Evolutionary conservation across 92 coral and sea anemone genomes (phyloP).

Genomic region (Heliopora coerulea): DNA sequence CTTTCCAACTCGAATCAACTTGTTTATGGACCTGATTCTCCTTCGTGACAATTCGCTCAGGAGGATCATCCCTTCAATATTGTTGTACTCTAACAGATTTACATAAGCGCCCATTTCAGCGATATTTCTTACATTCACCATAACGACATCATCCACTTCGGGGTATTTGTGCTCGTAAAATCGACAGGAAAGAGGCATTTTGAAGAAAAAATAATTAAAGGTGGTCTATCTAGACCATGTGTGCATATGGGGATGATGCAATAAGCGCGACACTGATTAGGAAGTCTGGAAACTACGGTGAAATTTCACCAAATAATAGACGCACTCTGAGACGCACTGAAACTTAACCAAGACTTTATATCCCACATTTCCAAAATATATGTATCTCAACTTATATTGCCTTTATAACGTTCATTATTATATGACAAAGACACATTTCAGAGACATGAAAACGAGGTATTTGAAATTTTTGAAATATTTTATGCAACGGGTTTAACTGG

Average conservation of each 20-base stretch:
- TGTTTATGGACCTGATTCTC: slow-evolving; percentile 94
- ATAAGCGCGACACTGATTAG: not conserved
- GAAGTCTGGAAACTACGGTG: not conserved
- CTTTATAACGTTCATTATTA: too few relatives aligned
- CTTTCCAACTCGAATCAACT: slow-evolving; percentile 92
- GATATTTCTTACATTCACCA: slow-evolving; percentile 98
- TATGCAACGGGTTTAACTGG: too few relatives aligned
- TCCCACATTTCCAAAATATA: too few relatives aligned
- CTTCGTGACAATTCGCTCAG: slow-evolving; percentile 93
- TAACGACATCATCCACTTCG: slow-evolving; percentile 98
- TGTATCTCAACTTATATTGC: too few relatives aligned
- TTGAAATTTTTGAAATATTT: too few relatives aligned
- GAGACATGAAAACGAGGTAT: too few relatives aligned
- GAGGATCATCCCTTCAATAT: slow-evolving; percentile 97
- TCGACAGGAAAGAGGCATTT: slow-evolving; percentile 90
- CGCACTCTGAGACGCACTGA: too few relatives aligned
- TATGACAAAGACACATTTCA: too few relatives aligned
- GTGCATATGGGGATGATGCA: not conserved
- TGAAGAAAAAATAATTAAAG: slow-evolving; percentile 2
- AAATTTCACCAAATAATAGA: too few relatives aligned
- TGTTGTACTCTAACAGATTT: slow-evolving; percentile 89
- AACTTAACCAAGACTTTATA: too few relatives aligned
- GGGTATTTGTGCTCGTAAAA: slow-evolving; percentile 93
- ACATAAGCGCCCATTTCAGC: slow-evolving; percentile 99
- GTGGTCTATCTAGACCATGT: not conserved